Conservation (phyloP, 1,140 invertebrate species). For the Ceratosolen fusciceps region DNA sequence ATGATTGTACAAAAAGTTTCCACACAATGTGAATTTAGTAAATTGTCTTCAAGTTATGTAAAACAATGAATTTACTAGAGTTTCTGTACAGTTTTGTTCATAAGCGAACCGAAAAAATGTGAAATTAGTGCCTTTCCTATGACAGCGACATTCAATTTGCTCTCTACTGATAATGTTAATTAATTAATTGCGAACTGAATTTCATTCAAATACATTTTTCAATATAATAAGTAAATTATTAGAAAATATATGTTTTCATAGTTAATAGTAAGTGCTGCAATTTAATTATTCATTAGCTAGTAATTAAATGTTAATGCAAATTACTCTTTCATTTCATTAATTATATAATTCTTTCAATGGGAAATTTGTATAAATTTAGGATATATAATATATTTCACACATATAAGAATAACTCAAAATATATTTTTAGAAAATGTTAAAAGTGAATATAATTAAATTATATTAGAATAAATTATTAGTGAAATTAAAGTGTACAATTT, state of each 20-base stretch:
- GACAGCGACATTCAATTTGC: conserved; percentile 40
- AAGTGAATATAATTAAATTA: conserved; percentile 6
- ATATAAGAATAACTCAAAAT: background rate
- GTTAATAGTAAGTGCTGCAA: background rate
- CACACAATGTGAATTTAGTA: conserved; percentile 8
- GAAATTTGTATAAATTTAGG: background rate
- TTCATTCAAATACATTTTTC: conserved; percentile 14
- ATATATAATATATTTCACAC: background rate
- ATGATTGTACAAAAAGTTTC: background rate
- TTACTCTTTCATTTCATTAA: background rate
- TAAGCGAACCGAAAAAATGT: conserved; percentile 32
- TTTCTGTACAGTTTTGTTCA: conserved; percentile 12
- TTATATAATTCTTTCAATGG: background rate
- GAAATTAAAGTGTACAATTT: conserved; percentile 7
- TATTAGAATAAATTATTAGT: background rate
- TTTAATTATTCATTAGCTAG: background rate
- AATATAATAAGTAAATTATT: background rate
- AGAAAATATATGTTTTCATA: background rate
- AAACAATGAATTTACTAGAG: background rate
- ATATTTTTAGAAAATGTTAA: background rate
- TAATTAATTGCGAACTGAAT: conserved; percentile 14
- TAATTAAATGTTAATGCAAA: background rate
- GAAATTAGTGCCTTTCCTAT: conserved; percentile 41
- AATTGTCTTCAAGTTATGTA: conserved; percentile 17
- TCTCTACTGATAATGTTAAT: conserved; percentile 31